Evolutionary conservation across 2,888 invertebrate species (phyloP), one percentile per base, ranked within the genome.

Genomic region (Rhagophthalmus giganteus): DNA sequence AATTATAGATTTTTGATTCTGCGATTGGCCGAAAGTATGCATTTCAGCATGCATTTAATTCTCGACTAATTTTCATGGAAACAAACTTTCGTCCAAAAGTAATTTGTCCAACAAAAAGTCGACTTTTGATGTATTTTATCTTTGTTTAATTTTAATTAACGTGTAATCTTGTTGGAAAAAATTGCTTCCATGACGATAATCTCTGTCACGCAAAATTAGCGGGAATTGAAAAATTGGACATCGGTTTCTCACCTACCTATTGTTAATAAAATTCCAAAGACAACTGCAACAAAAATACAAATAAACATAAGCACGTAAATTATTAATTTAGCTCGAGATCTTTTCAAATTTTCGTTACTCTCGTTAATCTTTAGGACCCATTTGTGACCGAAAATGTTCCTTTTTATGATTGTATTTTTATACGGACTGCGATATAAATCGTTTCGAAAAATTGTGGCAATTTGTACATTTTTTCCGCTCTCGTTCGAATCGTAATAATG

Each of bases 301-400:
- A 59, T 58, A 51, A 67, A 65, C 26, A 70, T 69, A 27, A 65
- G 54, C 14, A 70, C 44, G 51, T 69, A 73, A 15, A 66, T 55
- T 11, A 65, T 48, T 10, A 67, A 15, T 40, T 61, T 51, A 20
- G 42, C 39, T 54, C 12, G 56, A 15, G 14, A 49, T 58, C 41
- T 59, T 59, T 34, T 62, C 55, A 1, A 49, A 44, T 25, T 54
- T 45, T 55, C 57, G 8, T 51, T 54, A n/a, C 37, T 55, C 49
- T 74, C 72, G 59, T 74, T 74, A 16, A 74, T 67, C 54, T 69
- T 70, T 48, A 74, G 47, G n/a, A 74, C 69, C 72, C 74, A 74
- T 54, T 63, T 64, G 27, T 72, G 71, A 2, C 74, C 71, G 53
- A 74, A 74, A 25, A 74, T 59, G 40, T 72, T 73, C 45, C 64